phyloP scores from a whole-genome alignment of 2,797 vertebrate genomes.

The Sebastolobus alascanus region DNA sequence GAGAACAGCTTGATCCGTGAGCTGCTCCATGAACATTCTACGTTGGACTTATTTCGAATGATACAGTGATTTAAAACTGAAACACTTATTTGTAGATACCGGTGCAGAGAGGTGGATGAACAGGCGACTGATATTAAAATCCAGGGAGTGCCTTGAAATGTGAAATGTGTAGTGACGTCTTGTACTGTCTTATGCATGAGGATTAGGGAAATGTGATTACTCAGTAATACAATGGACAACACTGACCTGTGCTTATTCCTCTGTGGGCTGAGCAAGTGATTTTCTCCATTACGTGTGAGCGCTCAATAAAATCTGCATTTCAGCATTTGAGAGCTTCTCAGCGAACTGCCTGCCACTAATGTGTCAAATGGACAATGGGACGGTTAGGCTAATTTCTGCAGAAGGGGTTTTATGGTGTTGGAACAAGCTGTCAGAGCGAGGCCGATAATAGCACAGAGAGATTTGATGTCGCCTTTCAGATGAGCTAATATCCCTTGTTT shows the following conservation, averaged over 20 bases:
- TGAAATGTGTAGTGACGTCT: conserved; percentile 27
- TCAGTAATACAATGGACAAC: conserved; percentile 38
- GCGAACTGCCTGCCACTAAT: conserved; percentile 60
- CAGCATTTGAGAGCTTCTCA: conserved; percentile 59
- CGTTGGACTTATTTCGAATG: neutral
- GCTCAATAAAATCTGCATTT: conserved; percentile 43
- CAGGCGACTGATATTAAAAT: conserved; percentile 3
- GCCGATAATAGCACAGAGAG: conserved; percentile 57
- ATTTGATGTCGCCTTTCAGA: conserved; percentile 55
- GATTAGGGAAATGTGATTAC: conserved; percentile 58
- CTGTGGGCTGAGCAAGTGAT: conserved; percentile 54
- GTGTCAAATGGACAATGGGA: conserved; percentile 70
- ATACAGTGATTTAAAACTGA: conserved; percentile 4
- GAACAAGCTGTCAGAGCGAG: conserved; percentile 55
- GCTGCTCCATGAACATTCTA: neutral
- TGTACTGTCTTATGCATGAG: conserved; percentile 11
- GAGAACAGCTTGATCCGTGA: neutral
- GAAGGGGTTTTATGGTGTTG: conserved; percentile 52
- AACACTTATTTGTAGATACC: neutral
- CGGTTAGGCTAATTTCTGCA: conserved; percentile 61
- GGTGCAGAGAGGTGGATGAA: conserved; percentile 9
- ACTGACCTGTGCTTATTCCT: conserved; percentile 50
- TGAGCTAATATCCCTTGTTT: conserved; percentile 43
- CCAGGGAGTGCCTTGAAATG: neutral
- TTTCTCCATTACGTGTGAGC: conserved; percentile 54